Base-by-base conservation (phyloP, 2,888 invertebrate genomes). In the Drosophila cognata region DNA sequence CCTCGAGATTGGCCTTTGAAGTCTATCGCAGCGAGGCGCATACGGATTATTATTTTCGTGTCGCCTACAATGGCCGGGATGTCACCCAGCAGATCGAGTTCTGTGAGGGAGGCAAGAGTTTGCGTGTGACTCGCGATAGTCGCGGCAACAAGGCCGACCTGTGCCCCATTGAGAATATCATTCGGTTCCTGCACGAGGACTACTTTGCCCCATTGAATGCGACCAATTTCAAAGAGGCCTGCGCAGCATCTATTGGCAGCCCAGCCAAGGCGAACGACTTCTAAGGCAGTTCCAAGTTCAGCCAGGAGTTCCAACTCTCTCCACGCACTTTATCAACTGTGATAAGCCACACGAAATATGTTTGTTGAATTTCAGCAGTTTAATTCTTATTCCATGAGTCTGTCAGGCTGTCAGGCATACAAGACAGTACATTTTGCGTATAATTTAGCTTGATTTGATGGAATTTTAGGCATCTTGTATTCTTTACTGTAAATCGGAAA, bases 171-270 rank as follows among this genome's bases (percentile, higher is more conserved):
- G 97, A 98, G 92, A 96, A 96, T 90, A 97, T 98, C 73, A 96
- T 97, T 13, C 94, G 98, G 74, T 98, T 97, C 92, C 95, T 98
- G 74, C 97, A 97, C 84, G 97, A 97, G 82, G 97, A 97, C 93
- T 98, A 97, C 92, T 97, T 98, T 90, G 94, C 95, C 18, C 94
- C 95, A 61, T 95, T 98, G 84, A 98, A 98, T 92, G 96, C 96
- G n/a, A 97, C 96, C 18, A 98, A 98, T 93, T 97, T 96, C 91
- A 97, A 97, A 92, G 97, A 97, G 89, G 97, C 97, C 0, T 97
- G 97, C 77, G 93, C 94, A 2, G 92, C 93, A 6, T 46, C 94
- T 0, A 92, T 93, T 1, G 68, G 52, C 31, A 72, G 66, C 21
- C 57, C 82, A 52, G 94, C 94, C 46, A 91, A 85, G 56, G 73